Conservation (phyloP, 2,888 invertebrate species). For the Ophraella communa region DNA sequence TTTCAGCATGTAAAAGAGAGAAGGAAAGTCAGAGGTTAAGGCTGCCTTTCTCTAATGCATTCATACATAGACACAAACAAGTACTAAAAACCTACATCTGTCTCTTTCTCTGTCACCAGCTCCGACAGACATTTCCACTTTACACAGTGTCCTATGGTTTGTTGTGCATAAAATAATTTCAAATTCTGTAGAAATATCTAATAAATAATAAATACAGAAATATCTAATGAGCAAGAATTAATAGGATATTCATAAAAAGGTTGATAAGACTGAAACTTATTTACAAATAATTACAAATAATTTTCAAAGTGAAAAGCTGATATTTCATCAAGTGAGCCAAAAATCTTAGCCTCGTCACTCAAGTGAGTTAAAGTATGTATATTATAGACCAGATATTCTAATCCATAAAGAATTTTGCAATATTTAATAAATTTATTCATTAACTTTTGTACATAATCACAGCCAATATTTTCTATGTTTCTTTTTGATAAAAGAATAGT, state of each 20-base stretch:
- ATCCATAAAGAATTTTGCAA: conserved; percentile 17
- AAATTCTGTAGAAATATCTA: too few species aligned
- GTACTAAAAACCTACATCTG: too few species aligned
- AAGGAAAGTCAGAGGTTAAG: too few species aligned
- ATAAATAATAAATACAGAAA: conserved; percentile 21
- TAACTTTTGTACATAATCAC: neutral
- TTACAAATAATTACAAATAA: conserved; percentile 22
- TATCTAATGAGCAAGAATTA: conserved; percentile 17
- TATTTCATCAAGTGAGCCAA: conserved; percentile 17
- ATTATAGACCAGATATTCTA: conserved; percentile 20
- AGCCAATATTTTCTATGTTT: neutral
- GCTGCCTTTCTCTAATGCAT: too few species aligned
- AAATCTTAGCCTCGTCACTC: conserved; percentile 7
- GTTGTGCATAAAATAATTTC: too few species aligned
- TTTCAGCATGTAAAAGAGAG: too few species aligned
- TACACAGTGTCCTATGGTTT: too few species aligned
- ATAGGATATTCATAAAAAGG: conserved; percentile 12
- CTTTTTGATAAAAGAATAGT: conserved; percentile 4
- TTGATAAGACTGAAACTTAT: conserved; percentile 25
- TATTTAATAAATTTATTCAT: conserved; percentile 1
- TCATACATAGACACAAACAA: too few species aligned
- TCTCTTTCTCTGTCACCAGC: too few species aligned
- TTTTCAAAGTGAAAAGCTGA: conserved; percentile 24
- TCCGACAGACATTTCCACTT: too few species aligned
- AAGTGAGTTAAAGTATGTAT: conserved; percentile 16